phyloP scores from a whole-genome alignment of 2,113 vertebrate genomes.

The Alaudala cheleensis region DNA sequence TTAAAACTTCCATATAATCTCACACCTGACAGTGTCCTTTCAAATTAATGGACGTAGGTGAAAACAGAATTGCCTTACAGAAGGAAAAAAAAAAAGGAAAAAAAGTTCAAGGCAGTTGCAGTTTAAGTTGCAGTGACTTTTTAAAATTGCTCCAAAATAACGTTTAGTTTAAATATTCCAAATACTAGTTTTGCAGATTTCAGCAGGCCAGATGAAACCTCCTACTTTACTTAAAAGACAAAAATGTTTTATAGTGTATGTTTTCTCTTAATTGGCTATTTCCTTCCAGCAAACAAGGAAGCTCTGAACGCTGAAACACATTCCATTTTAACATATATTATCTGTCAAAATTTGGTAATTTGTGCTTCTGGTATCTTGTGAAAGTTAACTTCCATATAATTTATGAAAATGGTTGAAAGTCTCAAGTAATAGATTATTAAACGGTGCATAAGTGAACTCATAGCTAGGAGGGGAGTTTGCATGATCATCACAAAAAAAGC shows the following conservation, averaged over 20 bases:
- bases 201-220: constrained; percentile 50
- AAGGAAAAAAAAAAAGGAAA: neutral
- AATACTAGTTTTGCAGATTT: constrained; percentile 51
- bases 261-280: neutral
- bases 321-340: constrained; percentile 36
- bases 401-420: neutral
- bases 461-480: constrained; percentile 41
- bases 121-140: constrained; percentile 14
- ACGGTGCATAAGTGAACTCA: neutral
- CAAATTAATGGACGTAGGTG: neutral
- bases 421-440: neutral
- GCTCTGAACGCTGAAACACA: constrained; percentile 38
- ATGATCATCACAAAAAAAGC: constrained; percentile 34
- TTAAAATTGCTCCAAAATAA: neutral
- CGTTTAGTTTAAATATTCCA: neutral
- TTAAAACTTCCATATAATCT: neutral
- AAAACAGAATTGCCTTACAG: constrained; percentile 1
- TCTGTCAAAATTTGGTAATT: constrained; percentile 13
- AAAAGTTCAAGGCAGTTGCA: constrained; percentile 39
- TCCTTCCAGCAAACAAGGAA: constrained; percentile 51
- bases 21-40: neutral
- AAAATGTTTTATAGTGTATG: neutral
- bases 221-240: neutral
- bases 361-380: constrained; percentile 16
- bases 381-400: constrained; percentile 27